Conservation (phyloP, 2,797 vertebrate genomes). For the Hemibagrus guttatus region DNA sequence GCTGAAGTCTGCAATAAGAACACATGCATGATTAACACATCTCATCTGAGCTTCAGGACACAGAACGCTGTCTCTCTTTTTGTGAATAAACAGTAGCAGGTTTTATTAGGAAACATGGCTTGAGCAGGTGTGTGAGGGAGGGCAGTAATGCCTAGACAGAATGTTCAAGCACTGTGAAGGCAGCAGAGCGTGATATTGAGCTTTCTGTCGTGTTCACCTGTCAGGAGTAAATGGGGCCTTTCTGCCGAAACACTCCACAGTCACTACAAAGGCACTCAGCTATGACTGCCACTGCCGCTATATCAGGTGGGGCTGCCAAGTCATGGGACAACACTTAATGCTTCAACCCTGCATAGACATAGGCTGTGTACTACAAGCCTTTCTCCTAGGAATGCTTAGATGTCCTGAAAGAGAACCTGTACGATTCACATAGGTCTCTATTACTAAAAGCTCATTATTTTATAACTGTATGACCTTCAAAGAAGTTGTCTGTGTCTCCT, state of each 20-base stretch:
- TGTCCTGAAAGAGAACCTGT: not conserved
- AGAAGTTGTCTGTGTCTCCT: too few relatives aligned
- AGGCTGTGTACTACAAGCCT: not conserved
- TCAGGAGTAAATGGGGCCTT: constrained; percentile 53
- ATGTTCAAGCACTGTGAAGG: constrained; percentile 35
- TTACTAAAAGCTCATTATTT: too few relatives aligned
- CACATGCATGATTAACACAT: not conserved
- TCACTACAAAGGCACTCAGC: constrained; percentile 32
- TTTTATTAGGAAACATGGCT: constrained; percentile 1
- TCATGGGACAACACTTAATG: constrained; percentile 24
- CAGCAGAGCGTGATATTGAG: constrained; percentile 55
- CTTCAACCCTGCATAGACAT: not conserved
- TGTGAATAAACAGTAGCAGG: constrained; percentile 2
- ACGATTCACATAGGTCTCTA: too few relatives aligned
- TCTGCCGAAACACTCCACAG: constrained; percentile 47
- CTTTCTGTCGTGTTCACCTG: constrained; percentile 52
- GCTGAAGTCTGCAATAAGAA: not conserved
- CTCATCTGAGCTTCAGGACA: not conserved
- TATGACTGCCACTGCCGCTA: constrained; percentile 45
- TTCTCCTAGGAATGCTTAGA: not conserved
- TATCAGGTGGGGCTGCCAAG: constrained; percentile 28
- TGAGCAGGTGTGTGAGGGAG: constrained; percentile 8
- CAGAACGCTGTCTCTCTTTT: not conserved
- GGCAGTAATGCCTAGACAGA: constrained; percentile 22
- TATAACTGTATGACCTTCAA: too few relatives aligned